Conservation (phyloP, 2,888 invertebrate genomes). For the Thereva nobilitata region DNA sequence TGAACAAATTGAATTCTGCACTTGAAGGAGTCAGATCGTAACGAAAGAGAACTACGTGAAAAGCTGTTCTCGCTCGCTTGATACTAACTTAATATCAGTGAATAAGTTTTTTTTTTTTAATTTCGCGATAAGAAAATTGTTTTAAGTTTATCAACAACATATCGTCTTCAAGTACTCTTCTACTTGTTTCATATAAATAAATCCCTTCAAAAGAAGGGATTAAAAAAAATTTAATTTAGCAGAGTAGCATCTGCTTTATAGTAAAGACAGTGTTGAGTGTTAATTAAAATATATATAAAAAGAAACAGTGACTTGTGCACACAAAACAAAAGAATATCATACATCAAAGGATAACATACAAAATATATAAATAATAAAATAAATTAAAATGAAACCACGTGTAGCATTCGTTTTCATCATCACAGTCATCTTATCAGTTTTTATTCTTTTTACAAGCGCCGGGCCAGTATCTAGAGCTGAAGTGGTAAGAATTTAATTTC, state of each 20-base stretch:
- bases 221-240: no score
- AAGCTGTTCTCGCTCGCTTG: background rate
- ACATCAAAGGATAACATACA: no score
- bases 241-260: no score
- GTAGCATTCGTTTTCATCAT: slow-evolving; percentile 45
- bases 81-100: slow-evolving; percentile 1
- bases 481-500: slow-evolving; percentile 49
- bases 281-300: no score
- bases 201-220: no score
- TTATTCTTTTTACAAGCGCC: slow-evolving; percentile 48
- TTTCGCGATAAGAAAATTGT: no score
- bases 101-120: background rate
- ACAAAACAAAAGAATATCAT: no score
- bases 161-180: no score
- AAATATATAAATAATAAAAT: background rate
- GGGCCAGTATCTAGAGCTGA: slow-evolving; percentile 55
- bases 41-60: background rate
- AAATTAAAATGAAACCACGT: slow-evolving; percentile 10
- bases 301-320: no score
- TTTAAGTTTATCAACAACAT: no score
- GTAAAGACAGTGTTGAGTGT: no score
- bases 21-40: slow-evolving; percentile 28
- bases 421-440: slow-evolving; percentile 40
- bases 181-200: no score
- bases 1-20: slow-evolving; percentile 40